Conservation (phyloP, 2,888 invertebrate species). For the Agrotis segetum region DNA sequence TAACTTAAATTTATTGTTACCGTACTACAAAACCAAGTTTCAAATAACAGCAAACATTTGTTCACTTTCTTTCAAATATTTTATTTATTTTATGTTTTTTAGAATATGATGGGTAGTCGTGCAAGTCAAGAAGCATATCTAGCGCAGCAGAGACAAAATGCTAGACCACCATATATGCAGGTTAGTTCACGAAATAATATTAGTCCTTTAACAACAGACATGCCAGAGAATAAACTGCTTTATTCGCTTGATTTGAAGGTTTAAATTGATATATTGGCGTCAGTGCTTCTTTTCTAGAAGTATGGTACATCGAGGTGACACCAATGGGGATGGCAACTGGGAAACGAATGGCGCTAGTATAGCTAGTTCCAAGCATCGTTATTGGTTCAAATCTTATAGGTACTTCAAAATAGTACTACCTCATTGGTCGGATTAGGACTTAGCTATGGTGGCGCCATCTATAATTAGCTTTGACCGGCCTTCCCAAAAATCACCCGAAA, state of each 20-base stretch:
- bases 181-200: constrained; percentile 72
- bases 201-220: background rate
- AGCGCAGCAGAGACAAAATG: constrained; percentile 91
- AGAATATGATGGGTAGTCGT: constrained; percentile 92
- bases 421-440: too few relatives aligned
- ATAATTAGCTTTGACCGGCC: too few relatives aligned
- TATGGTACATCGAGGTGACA: too few relatives aligned
- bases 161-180: constrained; percentile 93
- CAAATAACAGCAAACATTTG: background rate
- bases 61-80: background rate
- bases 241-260: background rate
- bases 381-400: too few relatives aligned
- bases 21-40: background rate
- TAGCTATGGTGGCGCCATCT: too few relatives aligned
- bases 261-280: background rate
- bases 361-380: too few relatives aligned
- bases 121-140: constrained; percentile 91
- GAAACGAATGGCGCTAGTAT: too few relatives aligned
- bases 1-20: too few relatives aligned
- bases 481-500: too few relatives aligned
- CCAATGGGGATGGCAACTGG: too few relatives aligned
- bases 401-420: too few relatives aligned
- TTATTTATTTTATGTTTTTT: constrained; percentile 70
- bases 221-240: background rate
- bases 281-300: background rate